phyloP scores from a whole-genome alignment of 2,888 invertebrate genomes.

The Temnothorax rugatulus region DNA sequence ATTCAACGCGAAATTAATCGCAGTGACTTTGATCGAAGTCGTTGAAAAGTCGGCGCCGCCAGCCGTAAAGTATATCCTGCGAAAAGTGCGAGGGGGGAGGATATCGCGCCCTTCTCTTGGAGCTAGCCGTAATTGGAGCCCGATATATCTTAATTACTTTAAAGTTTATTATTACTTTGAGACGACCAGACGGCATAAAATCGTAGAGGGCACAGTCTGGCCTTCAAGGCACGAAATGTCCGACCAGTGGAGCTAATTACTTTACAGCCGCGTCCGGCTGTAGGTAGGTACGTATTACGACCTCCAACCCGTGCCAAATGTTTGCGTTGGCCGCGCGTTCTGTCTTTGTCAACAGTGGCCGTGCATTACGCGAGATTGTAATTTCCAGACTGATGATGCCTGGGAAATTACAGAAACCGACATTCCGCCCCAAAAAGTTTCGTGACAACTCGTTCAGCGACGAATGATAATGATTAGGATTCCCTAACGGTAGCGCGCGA shows the following conservation, averaged over 20 bases:
- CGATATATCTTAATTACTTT: constrained; percentile 72
- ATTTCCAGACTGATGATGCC: constrained; percentile 15
- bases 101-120: constrained; percentile 51
- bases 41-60: constrained; percentile 46
- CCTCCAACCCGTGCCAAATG: constrained; percentile 41
- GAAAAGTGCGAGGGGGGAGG: constrained; percentile 39
- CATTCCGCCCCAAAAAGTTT: not conserved
- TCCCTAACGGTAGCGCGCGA: constrained; percentile 21
- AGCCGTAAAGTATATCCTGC: constrained; percentile 53
- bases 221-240: constrained; percentile 65
- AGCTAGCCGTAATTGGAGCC: constrained; percentile 55
- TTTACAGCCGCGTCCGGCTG: constrained; percentile 57
- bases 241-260: constrained; percentile 68
- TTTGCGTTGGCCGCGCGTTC: constrained; percentile 34
- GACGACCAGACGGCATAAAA: constrained; percentile 63
- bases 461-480: constrained; percentile 46
- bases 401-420: constrained; percentile 23
- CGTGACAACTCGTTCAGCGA: constrained; percentile 11
- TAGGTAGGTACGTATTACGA: constrained; percentile 66
- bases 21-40: constrained; percentile 55
- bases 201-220: constrained; percentile 57
- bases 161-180: constrained; percentile 69
- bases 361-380: constrained; percentile 42
- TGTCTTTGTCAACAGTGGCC: constrained; percentile 43
- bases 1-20: constrained; percentile 49